Percentiles rank a stretch among this genome's conserved stretches.
These are phyloP conservation scores for Drosophila pegasa DNA, from an alignment of 2,888 invertebrate genomes.

Conservation along the genomic window DNA sequence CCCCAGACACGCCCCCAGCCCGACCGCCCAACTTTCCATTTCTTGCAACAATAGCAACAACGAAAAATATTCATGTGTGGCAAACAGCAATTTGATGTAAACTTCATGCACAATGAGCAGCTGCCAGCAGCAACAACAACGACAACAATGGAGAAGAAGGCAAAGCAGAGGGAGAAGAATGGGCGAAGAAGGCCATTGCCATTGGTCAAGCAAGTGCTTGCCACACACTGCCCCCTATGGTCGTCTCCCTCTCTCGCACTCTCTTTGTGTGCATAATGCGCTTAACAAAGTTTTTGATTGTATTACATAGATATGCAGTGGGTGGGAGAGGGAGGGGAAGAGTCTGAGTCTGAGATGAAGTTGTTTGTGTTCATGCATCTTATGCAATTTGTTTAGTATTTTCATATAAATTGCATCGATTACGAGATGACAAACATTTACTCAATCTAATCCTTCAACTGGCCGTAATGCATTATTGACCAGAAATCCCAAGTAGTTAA, in stretches of 20 bases:
- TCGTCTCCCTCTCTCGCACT: constrained; percentile 8
- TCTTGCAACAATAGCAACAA: constrained; percentile 32
- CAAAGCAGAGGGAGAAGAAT: background rate
- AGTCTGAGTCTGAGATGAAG: background rate
- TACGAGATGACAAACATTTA: constrained; percentile 61
- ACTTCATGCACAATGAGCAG: constrained; percentile 77
- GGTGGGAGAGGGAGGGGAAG: background rate
- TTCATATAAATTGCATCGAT: constrained; percentile 73
- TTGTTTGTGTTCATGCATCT: constrained; percentile 31
- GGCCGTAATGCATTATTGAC: constrained; percentile 40
- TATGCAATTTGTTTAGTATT: constrained; percentile 70
- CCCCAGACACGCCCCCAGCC: background rate
- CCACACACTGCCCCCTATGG: background rate
- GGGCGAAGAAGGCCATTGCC: constrained; percentile 57
- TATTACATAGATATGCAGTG: constrained; percentile 63
- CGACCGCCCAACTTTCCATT: constrained; percentile 37
- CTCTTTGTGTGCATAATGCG: constrained; percentile 70
- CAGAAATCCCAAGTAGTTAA: constrained; percentile 27
- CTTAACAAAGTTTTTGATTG: constrained; percentile 73
- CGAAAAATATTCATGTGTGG: constrained; percentile 42
- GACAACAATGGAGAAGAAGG: background rate
- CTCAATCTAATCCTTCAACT: constrained; percentile 9
- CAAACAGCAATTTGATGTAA: constrained; percentile 61
- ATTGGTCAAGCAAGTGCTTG: constrained; percentile 56
- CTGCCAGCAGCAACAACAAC: constrained; percentile 1